These are phyloP conservation scores for Prolemur simus DNA, from an alignment of 2,113 vertebrate genomes.

Conservation along the genomic window DNA sequence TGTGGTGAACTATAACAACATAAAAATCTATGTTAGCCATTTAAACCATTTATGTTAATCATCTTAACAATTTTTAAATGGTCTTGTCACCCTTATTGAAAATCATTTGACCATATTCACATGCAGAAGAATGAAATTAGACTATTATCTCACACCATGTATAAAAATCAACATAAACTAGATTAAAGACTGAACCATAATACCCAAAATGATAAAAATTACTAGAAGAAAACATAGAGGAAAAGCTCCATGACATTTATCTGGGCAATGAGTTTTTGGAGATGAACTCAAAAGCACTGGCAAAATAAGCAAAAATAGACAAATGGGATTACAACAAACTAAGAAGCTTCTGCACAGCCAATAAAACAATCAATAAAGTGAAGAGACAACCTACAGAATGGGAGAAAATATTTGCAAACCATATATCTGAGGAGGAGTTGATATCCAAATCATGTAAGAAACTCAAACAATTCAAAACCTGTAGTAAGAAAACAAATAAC, in stretches of 20 bases:
- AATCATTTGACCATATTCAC: neutral
- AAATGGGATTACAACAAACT: neutral
- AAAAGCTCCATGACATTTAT: neutral
- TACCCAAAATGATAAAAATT: neutral
- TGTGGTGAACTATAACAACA: neutral
- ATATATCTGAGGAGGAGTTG: neutral
- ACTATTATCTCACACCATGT: neutral
- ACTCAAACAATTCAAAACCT: neutral
- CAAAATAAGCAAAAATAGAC: neutral
- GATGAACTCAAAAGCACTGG: neutral
- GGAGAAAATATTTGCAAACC: neutral
- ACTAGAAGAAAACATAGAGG: neutral
- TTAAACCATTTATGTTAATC: neutral
- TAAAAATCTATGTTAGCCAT: neutral
- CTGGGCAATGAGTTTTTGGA: neutral
- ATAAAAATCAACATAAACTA: neutral
- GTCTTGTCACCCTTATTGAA: neutral
- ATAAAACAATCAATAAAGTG: neutral
- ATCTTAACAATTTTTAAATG: neutral
- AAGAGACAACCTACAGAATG: neutral
- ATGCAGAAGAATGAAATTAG: neutral
- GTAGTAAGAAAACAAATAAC: neutral
- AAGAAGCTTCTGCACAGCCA: neutral
- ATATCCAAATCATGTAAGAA: neutral
- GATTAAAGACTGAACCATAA: neutral